Percentiles rank a stretch among this genome's conserved stretches.
Conservation (phyloP, 1,140 invertebrate genomes). For the Apolygus lucorum region DNA sequence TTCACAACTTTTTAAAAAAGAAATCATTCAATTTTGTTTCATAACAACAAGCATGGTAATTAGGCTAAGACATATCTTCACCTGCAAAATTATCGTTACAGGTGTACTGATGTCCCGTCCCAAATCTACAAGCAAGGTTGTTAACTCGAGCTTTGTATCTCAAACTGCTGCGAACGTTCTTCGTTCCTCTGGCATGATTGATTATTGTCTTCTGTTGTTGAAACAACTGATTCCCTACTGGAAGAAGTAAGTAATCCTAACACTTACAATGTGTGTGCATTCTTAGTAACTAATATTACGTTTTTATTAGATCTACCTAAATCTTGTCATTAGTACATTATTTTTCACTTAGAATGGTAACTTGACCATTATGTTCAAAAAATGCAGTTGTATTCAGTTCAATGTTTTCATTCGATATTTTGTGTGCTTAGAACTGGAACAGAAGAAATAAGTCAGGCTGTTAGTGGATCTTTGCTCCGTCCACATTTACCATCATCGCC, state of each 20-base stretch:
- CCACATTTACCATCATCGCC: conserved; percentile 68
- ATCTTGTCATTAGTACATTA: too few species aligned
- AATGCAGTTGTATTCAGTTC: conserved; percentile 20
- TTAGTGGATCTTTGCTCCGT: conserved; percentile 59
- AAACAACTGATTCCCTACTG: conserved; percentile 75
- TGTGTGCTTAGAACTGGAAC: conserved; percentile 41
- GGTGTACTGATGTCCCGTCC: conserved; percentile 68
- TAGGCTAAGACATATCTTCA: too few species aligned
- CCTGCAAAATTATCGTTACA: too few species aligned
- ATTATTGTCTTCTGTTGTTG: conserved; percentile 72
- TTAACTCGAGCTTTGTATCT: conserved; percentile 60
- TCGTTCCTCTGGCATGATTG: conserved; percentile 65
- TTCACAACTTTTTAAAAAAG: not conserved
- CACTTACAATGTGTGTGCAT: not conserved
- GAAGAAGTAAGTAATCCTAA: conserved; percentile 47
- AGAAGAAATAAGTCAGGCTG: conserved; percentile 45
- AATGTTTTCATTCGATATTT: conserved; percentile 24
- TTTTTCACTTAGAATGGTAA: not conserved
- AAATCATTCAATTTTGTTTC: too few species aligned
- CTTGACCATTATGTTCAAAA: too few species aligned
- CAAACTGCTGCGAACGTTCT: conserved; percentile 67
- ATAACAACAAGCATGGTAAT: too few species aligned
- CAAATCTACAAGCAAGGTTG: conserved; percentile 49
- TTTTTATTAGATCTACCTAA: too few species aligned
- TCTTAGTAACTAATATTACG: too few species aligned